Evolutionary conservation across 2,113 vertebrate species (phyloP).

Genomic region (Tychaedon coryphoeus): DNA sequence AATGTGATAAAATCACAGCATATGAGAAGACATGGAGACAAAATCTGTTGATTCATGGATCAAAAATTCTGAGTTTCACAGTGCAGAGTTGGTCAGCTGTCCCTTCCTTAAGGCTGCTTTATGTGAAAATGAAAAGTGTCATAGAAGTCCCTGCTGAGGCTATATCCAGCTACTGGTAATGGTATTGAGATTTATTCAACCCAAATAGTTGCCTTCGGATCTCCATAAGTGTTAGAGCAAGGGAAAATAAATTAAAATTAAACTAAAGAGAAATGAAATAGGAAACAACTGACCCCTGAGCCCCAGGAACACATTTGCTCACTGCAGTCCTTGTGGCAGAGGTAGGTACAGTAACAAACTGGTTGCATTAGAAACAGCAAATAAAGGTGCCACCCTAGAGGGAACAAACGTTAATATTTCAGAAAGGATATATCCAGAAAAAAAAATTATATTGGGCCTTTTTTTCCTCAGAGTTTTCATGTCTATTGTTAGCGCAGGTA

Average conservation of each 20-base stretch:
- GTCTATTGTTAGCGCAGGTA: not conserved
- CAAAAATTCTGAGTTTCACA: not conserved
- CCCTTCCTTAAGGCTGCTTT: not conserved
- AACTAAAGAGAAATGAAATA: constrained; percentile 39
- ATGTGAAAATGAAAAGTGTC: not conserved
- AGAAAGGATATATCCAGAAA: not conserved
- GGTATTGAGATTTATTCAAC: constrained; percentile 67
- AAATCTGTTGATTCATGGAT: constrained; percentile 2
- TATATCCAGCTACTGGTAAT: constrained; percentile 2
- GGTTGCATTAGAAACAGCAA: not conserved
- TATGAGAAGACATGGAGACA: constrained; percentile 1
- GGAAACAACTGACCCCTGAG: constrained; percentile 33
- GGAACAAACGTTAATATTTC: constrained; percentile 37
- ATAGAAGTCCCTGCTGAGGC: not conserved
- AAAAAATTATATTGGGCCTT: not conserved
- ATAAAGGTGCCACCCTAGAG: constrained; percentile 24
- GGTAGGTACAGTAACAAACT: not conserved
- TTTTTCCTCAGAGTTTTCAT: not conserved
- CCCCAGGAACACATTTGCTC: constrained; percentile 18
- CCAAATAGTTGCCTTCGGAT: not conserved
- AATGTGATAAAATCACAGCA: constrained; percentile 3
- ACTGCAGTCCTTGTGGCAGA: not conserved
- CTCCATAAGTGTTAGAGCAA: not conserved
- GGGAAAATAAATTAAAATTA: constrained; percentile 66
- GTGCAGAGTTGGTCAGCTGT: not conserved